Conservation (phyloP, 2,113 vertebrate species). For the Ahaetulla prasina region DNA sequence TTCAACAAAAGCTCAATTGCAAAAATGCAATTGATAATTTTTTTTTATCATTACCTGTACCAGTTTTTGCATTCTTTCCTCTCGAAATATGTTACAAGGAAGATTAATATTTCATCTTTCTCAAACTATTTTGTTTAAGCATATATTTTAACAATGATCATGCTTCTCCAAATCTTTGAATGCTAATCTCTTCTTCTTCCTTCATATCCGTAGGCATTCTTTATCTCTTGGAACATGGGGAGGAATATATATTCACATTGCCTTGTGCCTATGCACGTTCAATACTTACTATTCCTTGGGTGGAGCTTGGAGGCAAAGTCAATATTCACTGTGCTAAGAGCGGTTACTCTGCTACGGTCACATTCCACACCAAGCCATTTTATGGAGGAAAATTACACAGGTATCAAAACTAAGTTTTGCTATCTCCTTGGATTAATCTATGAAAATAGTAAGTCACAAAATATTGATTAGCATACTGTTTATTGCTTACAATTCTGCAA, state of each 20-base stretch:
- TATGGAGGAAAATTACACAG: conserved; percentile 96
- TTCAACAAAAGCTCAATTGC: background rate
- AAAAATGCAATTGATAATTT: no score
- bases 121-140: background rate
- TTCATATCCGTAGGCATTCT: conserved; percentile 68
- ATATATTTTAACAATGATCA: background rate
- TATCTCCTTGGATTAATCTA: background rate
- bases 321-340: conserved; percentile 87
- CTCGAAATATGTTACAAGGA: background rate
- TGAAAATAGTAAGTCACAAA: background rate
- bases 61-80: background rate
- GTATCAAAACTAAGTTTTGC: conserved; percentile 46
- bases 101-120: background rate
- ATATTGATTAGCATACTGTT: background rate
- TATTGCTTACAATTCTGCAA: background rate
- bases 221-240: conserved; percentile 82
- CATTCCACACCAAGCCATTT: conserved; percentile 95
- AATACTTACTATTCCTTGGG: conserved; percentile 94
- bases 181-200: background rate
- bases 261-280: conserved; percentile 94
- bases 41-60: background rate
- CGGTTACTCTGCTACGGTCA: conserved; percentile 86
- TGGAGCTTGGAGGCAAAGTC: conserved; percentile 94
- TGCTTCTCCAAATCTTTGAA: background rate
- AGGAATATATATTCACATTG: conserved; percentile 92